A percentile compares a stretch with the other conserved stretches of the same genome.
phyloP scores from a whole-genome alignment of 2,797 vertebrate genomes.

The Acipenser ruthenus region DNA sequence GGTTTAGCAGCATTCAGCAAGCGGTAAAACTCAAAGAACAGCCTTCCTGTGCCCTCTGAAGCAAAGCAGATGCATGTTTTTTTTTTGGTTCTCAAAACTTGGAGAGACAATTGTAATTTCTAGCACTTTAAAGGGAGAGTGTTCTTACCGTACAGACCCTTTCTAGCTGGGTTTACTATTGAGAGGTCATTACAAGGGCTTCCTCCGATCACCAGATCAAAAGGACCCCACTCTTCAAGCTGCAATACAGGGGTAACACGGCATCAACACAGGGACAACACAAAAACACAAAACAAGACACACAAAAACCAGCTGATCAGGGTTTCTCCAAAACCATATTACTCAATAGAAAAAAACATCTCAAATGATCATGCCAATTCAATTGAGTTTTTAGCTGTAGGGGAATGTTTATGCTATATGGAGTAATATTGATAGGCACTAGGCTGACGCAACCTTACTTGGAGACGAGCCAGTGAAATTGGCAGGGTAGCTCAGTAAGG shows the following conservation, averaged over 20 bases:
- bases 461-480: too few relatives aligned
- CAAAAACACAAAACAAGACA: background rate
- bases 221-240: constrained; percentile 92
- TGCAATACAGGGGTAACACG: constrained; percentile 25
- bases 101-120: background rate
- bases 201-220: constrained; percentile 89
- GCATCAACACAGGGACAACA: constrained; percentile 1
- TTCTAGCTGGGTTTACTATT: constrained; percentile 80
- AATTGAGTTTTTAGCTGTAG: too few relatives aligned
- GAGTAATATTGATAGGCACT: too few relatives aligned
- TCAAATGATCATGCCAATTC: too few relatives aligned
- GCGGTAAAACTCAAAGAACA: constrained; percentile 92
- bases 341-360: too few relatives aligned
- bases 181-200: constrained; percentile 87
- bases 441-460: too few relatives aligned
- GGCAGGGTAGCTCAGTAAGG: too few relatives aligned
- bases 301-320: background rate
- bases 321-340: too few relatives aligned
- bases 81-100: too few relatives aligned
- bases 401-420: too few relatives aligned
- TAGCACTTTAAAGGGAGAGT: background rate
- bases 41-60: constrained; percentile 78
- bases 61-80: background rate
- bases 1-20: constrained; percentile 79
- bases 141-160: constrained; percentile 78